Percentiles rank a stretch among this genome's conserved stretches.
These are phyloP conservation scores for Mythimna impura DNA, from an alignment of 2,888 invertebrate species.

Conservation along the genomic window DNA sequence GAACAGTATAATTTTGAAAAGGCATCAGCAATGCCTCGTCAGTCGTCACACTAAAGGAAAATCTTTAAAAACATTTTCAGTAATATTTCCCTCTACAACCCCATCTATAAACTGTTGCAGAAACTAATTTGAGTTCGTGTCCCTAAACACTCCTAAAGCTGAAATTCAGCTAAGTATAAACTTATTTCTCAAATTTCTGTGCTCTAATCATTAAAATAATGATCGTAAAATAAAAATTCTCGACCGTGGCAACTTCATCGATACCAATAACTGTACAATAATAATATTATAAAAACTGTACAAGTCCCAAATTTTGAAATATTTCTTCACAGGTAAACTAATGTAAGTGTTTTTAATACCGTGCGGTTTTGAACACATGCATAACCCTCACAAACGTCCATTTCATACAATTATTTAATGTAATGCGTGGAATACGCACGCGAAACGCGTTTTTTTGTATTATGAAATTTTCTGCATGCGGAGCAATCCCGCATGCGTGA, in stretches of 20 bases:
- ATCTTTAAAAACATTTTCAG: slow-evolving; percentile 1
- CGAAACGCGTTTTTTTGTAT: too few species aligned
- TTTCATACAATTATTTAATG: too few species aligned
- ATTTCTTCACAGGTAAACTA: neutral
- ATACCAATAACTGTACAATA: neutral
- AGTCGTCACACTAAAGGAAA: too few species aligned
- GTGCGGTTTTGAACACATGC: too few species aligned
- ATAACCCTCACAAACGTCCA: too few species aligned
- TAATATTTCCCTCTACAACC: neutral
- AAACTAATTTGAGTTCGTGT: neutral
- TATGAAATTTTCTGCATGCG: too few species aligned
- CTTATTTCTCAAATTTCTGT: neutral
- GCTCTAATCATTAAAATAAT: neutral
- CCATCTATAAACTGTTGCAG: slow-evolving; percentile 3
- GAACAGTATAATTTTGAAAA: neutral
- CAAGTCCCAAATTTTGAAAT: neutral
- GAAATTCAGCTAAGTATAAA: neutral
- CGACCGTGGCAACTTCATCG: neutral
- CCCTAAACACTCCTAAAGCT: neutral
- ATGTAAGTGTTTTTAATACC: neutral
- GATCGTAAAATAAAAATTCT: neutral
- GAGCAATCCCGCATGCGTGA: too few species aligned
- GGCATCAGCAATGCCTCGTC: neutral
- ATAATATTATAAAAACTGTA: neutral
- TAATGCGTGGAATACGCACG: too few species aligned